Evolutionary conservation across 2,797 vertebrate genomes (phyloP).

Genomic region (Poeciliopsis presidionis): DNA sequence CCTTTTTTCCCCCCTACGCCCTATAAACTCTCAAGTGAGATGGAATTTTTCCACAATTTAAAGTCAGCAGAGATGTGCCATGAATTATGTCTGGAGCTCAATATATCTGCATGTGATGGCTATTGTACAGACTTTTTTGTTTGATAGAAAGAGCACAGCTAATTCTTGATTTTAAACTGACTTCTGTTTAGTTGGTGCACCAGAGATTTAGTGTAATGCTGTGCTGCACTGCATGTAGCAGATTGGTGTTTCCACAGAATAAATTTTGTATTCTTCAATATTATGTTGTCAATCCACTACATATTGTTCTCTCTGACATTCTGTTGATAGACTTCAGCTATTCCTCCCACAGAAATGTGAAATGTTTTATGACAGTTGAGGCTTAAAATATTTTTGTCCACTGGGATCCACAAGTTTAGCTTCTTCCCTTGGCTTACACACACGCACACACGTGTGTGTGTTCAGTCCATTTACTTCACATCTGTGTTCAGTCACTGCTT

Average conservation of each 20-base stretch:
- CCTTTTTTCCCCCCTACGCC: not conserved
- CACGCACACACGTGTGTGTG: not conserved
- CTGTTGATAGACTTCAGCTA: not conserved
- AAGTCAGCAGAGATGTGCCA: not conserved
- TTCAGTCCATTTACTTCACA: not conserved
- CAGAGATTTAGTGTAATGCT: not conserved
- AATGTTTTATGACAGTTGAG: not conserved
- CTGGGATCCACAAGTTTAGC: not conserved
- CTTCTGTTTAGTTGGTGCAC: not conserved
- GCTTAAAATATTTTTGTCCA: not conserved
- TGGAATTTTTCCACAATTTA: not conserved
- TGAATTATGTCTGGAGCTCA: not conserved
- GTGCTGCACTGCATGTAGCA: not conserved
- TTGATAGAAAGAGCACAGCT: not conserved
- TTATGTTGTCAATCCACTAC: not conserved
- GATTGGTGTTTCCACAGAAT: not conserved
- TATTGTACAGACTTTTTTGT: not conserved
- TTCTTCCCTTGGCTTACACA: not conserved
- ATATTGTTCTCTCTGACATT: not conserved
- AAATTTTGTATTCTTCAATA: not conserved
- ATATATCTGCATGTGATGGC: not conserved
- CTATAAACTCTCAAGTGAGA: not conserved
- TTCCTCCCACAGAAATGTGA: not conserved
- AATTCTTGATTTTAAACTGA: not conserved
- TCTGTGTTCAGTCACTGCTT: slow-evolving; percentile 10